Percentiles rank a stretch among this genome's conserved stretches.
Evolutionary conservation across 2,113 vertebrate genomes (phyloP).

Genomic region (Leucosticte australis): DNA sequence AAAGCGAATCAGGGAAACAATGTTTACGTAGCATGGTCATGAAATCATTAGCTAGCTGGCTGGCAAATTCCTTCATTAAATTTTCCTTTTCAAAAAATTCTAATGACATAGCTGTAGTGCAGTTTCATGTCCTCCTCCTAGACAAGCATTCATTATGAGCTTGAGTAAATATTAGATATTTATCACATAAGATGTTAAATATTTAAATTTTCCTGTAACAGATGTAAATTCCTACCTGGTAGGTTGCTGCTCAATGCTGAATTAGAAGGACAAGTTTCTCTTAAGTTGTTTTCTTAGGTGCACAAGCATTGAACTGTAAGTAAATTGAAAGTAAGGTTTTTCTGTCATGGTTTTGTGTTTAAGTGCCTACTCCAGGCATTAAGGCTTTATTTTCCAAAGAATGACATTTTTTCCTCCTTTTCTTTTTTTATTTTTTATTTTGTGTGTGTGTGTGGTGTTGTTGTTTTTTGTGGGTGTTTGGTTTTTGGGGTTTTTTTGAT

Average conservation of each 20-base stretch:
- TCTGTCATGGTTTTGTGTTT: not conserved
- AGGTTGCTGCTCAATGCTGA: not conserved
- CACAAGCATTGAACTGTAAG: not conserved
- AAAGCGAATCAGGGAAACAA: slow-evolving; percentile 37
- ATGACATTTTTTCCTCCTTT: not conserved
- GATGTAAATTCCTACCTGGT: not conserved
- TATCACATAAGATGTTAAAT: slow-evolving; percentile 26
- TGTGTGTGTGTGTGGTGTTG: no score
- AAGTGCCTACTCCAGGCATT: not conserved
- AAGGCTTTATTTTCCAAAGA: not conserved
- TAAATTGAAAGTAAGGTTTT: not conserved
- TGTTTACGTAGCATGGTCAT: slow-evolving; percentile 60
- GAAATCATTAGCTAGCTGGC: slow-evolving; percentile 58
- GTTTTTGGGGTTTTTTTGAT: no score
- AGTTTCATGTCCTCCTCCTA: slow-evolving; percentile 7
- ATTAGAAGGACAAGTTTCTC: not conserved
- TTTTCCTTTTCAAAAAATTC: no score
- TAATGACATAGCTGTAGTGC: not conserved
- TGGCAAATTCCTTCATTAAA: not conserved
- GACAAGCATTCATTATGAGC: slow-evolving; percentile 30
- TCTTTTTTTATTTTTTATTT: no score
- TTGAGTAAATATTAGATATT: slow-evolving; percentile 57
- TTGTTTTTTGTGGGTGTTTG: no score
- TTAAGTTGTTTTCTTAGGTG: not conserved
- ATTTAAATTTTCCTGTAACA: not conserved